These are phyloP conservation scores for Scolopax rusticola DNA, from an alignment of 2,797 vertebrate genomes.

Conservation along the genomic window DNA sequence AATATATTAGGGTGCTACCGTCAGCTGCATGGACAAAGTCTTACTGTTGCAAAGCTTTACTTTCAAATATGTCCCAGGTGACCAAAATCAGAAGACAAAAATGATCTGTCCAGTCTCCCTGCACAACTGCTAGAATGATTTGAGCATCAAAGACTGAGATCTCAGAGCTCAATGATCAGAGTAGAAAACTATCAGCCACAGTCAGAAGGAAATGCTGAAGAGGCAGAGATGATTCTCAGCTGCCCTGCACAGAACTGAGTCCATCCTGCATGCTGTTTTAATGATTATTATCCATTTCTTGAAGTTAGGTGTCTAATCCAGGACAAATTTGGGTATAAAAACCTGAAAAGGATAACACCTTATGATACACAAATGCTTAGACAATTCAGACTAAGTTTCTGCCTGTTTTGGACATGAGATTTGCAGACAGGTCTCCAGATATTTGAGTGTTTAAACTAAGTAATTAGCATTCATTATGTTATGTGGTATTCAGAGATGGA, in stretches of 20 bases:
- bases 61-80: not conserved
- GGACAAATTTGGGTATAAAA: not conserved
- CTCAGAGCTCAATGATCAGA: not conserved
- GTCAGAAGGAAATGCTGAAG: not conserved
- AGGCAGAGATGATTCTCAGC: not conserved
- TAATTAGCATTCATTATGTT: not conserved
- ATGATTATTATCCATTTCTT: not conserved
- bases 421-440: not conserved
- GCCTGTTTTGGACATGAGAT: not conserved
- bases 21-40: not conserved
- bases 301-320: not conserved
- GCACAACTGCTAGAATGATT: not conserved
- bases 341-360: not conserved
- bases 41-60: not conserved
- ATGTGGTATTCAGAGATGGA: not conserved
- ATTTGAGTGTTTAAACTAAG: not conserved
- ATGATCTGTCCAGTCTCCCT: not conserved
- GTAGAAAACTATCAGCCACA: not conserved
- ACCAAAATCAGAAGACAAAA: not conserved
- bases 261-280: not conserved
- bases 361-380: not conserved
- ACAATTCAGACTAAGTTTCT: not conserved
- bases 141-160: not conserved
- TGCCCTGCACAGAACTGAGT: not conserved
- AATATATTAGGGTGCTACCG: not conserved